Conservation (phyloP, 2,113 vertebrate genomes). For the Cebidichthys violaceus region DNA sequence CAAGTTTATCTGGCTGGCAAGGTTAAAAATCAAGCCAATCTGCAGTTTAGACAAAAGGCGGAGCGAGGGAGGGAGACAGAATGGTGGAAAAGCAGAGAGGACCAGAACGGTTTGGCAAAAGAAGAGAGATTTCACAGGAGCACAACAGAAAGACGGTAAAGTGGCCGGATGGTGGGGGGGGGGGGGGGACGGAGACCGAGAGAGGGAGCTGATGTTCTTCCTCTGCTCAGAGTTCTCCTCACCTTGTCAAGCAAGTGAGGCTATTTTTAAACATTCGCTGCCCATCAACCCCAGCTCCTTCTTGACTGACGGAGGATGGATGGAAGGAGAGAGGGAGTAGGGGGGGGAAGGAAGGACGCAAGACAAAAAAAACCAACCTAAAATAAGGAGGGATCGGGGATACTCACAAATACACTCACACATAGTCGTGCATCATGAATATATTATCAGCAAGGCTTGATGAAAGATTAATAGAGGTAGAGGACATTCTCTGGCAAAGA, state of each 20-base stretch:
- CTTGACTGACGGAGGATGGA: slow-evolving; percentile 80
- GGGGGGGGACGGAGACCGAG: background rate
- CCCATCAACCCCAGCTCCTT: slow-evolving; percentile 85
- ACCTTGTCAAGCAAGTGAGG: slow-evolving; percentile 84
- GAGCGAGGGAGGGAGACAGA: background rate
- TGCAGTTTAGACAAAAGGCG: background rate
- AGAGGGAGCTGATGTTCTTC: slow-evolving; percentile 45
- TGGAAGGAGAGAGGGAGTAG: background rate
- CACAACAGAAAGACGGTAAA: background rate
- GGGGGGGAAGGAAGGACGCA: slow-evolving; percentile 55
- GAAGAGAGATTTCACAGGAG: background rate
- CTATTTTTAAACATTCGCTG: slow-evolving; percentile 89
- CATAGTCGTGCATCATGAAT: slow-evolving; percentile 58
- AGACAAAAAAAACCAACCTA: slow-evolving; percentile 29
- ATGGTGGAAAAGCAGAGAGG: background rate
- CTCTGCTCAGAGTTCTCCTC: slow-evolving; percentile 83
- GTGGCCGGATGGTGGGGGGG: background rate
- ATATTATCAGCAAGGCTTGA: slow-evolving; percentile 83
- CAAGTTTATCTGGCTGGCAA: background rate
- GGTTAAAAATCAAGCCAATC: background rate
- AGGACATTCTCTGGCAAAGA: slow-evolving; percentile 87
- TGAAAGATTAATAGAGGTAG: slow-evolving; percentile 90
- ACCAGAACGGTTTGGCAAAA: background rate
- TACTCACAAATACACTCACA: slow-evolving; percentile 28
- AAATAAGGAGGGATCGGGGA: background rate